phyloP scores from a whole-genome alignment of 2,888 invertebrate genomes.

The Salpingus planirostris region DNA sequence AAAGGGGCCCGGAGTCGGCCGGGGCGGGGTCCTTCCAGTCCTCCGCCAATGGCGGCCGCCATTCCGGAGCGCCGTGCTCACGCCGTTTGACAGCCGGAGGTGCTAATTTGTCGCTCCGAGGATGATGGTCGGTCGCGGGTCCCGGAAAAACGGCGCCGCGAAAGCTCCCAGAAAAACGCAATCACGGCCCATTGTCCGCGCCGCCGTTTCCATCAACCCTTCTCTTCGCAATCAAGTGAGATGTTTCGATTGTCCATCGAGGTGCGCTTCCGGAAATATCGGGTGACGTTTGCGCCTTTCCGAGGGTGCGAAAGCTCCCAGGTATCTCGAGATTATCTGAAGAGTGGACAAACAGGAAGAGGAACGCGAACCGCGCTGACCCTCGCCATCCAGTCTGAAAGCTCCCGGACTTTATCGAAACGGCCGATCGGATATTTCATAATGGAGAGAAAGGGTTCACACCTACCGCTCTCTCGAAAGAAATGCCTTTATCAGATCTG shows the following conservation, averaged over 20 bases:
- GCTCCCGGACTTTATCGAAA: conserved; percentile 8
- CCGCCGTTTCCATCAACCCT: not conserved
- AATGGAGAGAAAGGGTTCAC: conserved; percentile 14
- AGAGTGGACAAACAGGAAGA: conserved; percentile 11
- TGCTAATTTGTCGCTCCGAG: conserved; percentile 33
- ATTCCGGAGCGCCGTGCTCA: conserved; percentile 19
- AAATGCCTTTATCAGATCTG: conserved; percentile 15
- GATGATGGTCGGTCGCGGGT: too few relatives aligned
- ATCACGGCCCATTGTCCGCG: too few relatives aligned
- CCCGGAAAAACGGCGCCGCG: too few relatives aligned
- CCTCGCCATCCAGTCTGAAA: conserved; percentile 1
- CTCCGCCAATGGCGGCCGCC: conserved; percentile 8
- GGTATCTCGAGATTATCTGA: too few relatives aligned
- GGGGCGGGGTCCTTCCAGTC: conserved; percentile 22
- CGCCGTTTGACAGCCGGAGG: conserved; percentile 19
- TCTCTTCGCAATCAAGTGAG: not conserved
- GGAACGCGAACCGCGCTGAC: conserved; percentile 3
- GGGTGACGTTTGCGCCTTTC: too few relatives aligned
- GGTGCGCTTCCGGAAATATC: too few relatives aligned
- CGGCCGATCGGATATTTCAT: conserved; percentile 8
- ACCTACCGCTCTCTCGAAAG: too few relatives aligned
- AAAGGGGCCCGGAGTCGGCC: conserved; percentile 27
- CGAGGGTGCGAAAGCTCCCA: too few relatives aligned
- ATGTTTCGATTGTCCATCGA: too few relatives aligned
- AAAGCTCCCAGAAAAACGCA: too few relatives aligned